These are phyloP conservation scores for Discoglossus pictus DNA, from an alignment of 2,797 vertebrate genomes.

Conservation along the genomic window DNA sequence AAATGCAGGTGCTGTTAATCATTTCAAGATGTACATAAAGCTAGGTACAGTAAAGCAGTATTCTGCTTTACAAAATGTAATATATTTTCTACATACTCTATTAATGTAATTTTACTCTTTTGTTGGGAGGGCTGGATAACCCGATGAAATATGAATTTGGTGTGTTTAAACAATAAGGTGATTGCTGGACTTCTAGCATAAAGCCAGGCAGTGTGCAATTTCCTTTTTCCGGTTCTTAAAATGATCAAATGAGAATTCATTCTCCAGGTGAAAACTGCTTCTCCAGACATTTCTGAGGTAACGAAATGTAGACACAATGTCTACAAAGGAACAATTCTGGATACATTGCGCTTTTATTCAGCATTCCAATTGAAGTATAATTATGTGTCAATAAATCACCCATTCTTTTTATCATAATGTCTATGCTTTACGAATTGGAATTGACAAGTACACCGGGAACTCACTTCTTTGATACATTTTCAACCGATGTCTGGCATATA, in stretches of 20 bases:
- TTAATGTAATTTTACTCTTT: slow-evolving; percentile 57
- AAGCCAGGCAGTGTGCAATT: slow-evolving; percentile 65
- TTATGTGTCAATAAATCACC: slow-evolving; percentile 22
- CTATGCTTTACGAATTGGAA: background rate
- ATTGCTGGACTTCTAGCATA: slow-evolving; percentile 57
- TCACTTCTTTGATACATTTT: too few species aligned
- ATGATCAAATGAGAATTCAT: slow-evolving; percentile 63
- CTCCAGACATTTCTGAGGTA: slow-evolving; percentile 54
- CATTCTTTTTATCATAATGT: slow-evolving; percentile 2
- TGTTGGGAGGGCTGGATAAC: slow-evolving; percentile 53
- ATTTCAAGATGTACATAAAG: slow-evolving; percentile 68
- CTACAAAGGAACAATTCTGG: slow-evolving; percentile 33
- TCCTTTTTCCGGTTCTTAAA: slow-evolving; percentile 73
- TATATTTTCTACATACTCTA: slow-evolving; percentile 51
- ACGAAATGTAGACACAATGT: slow-evolving; percentile 32
- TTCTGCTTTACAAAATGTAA: slow-evolving; percentile 54
- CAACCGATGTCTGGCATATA: too few species aligned
- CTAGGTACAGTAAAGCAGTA: slow-evolving; percentile 53
- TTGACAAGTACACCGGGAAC: background rate
- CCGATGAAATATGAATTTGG: slow-evolving; percentile 36
- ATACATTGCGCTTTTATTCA: slow-evolving; percentile 30
- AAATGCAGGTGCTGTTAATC: slow-evolving; percentile 69
- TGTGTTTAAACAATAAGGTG: slow-evolving; percentile 68
- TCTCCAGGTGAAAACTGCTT: slow-evolving; percentile 44
- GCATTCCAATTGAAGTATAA: slow-evolving; percentile 20